Percentiles rank a stretch among this genome's conserved stretches.
Evolutionary conservation across 2,888 invertebrate genomes (phyloP).

Genomic region (Chrysina gloriosa): DNA sequence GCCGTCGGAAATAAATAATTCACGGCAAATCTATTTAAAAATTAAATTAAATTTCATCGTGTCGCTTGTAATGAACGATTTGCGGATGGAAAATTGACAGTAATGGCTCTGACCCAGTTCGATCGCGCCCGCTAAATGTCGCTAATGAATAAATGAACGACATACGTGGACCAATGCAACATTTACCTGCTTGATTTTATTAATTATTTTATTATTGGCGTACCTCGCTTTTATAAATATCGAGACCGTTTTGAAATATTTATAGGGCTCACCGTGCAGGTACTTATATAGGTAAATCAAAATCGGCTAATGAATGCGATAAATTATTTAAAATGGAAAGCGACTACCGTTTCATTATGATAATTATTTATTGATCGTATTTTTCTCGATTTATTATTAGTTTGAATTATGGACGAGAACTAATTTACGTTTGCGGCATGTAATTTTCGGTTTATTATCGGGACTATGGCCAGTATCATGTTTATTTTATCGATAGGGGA

Average conservation of each 20-base stretch:
- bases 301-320: conserved; percentile 13
- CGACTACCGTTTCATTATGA: conserved; percentile 13
- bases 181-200: conserved; percentile 16
- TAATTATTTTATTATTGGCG: conserved; percentile 25
- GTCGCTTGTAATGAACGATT: conserved; percentile 23
- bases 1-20: not conserved
- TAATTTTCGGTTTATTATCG: not conserved
- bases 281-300: conserved; percentile 17
- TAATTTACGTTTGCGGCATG: not conserved
- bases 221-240: conserved; percentile 10
- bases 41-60: conserved; percentile 18
- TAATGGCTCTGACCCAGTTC: conserved; percentile 24
- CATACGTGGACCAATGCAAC: conserved; percentile 32
- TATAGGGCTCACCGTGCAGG: not conserved
- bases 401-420: not conserved
- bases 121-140: conserved; percentile 4
- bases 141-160: conserved; percentile 16
- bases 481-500: not conserved
- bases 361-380: conserved; percentile 6
- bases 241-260: conserved; percentile 11
- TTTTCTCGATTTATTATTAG: not conserved
- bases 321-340: conserved; percentile 3
- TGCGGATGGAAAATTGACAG: conserved; percentile 16
- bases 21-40: conserved; percentile 9
- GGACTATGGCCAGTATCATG: not conserved